Evolutionary conservation across 2,113 vertebrate genomes (phyloP), one percentile per base, ranked within the genome.

Genomic region (Nesospiza acunhae): DNA sequence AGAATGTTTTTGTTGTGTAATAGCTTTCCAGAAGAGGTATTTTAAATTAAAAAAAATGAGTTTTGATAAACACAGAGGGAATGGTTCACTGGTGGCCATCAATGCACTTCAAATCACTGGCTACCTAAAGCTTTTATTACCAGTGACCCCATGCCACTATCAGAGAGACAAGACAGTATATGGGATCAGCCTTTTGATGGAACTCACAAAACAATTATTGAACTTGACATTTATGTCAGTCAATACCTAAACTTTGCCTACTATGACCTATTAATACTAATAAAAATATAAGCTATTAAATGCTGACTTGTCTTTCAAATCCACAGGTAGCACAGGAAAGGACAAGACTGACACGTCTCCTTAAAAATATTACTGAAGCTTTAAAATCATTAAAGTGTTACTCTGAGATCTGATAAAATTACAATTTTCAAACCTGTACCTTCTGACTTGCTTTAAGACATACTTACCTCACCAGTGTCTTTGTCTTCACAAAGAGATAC

Each of bases 401-500:
- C 22, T 64, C 11, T 20, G 23, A 67, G 35, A 50, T 44, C 4
- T 22, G 24, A 50, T 91, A 76, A 82, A 83, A 50, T 27, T n/a
- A 9, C 11, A 4, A 28, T 2, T 56, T 41, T 12, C 47, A 76
- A 74, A 66, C 35, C 73, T 69, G 19, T 10, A 66, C 23, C 7
- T 59, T 84, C 19, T 82, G 39, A 56, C 30, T 56, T 90, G 59
- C 23, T 94, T 50, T 68, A 81, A 59, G 23, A 72, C 64, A 31
- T 82, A 95, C 83, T 97, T 99, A 99, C 99, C 99, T 99, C 99
- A 84, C 99, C 98, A 77, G 99, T 99, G 97, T 99, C 99, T 94
- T 99, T 99, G 97, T 99, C 99, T 97, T 99, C 98, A 98, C 99
- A 99, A 97, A 99, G 99, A 23, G 99, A 99, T 72, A 99, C 99